Evolutionary conservation across 2,113 vertebrate genomes (phyloP), one percentile per base, ranked within the genome.

Genomic region (Vireo altiloquus): DNA sequence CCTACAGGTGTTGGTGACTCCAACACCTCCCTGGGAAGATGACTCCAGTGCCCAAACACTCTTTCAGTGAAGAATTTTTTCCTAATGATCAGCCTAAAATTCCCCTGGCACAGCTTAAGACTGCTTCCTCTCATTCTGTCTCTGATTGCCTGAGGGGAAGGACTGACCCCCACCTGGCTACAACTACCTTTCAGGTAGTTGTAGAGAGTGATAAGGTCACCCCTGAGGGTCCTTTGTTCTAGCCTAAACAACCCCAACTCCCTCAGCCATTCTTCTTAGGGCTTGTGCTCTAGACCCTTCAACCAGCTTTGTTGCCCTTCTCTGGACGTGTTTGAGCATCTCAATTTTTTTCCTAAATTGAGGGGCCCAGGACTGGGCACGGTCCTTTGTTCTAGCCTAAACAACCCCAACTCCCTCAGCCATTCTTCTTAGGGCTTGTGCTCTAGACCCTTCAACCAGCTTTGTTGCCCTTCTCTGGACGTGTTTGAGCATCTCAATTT

Each of bases 401-500:
- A 63, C 30, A 82, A 6, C 1, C 13, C 17, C 9, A 53, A 2
- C 17, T 33, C 17, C 39, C 17, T 72, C 68, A 63, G 21, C 1
- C 0, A 0, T 17, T 53, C 47, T 11, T 53, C 39, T 33, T 1
- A 33, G 13, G 16, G 5, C 7, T 37, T 52, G 10, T 35, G 31
- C 3, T 71, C 25, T 15, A 13, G 28, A 8, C 4, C 25, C 21
- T 9, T 35, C 56, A 13, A n/a, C 13, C 46, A 61, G 66, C 31
- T 25, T 24, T 0, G 1, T 31, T 37, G 13, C 11, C 25, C 47
- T 44, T 6, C 56, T 53, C 21, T 31, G 56, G 20, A 35, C 0
- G 0, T 1, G 1, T 8, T 30, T 2, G 2, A 82, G 19, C 3
- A 4, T 57, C 53, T 49, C 53, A 28, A 6, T 0, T 0, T 59